Base-by-base conservation (phyloP, 2,797 vertebrate genomes). In the Phalloptychus januarius region DNA sequence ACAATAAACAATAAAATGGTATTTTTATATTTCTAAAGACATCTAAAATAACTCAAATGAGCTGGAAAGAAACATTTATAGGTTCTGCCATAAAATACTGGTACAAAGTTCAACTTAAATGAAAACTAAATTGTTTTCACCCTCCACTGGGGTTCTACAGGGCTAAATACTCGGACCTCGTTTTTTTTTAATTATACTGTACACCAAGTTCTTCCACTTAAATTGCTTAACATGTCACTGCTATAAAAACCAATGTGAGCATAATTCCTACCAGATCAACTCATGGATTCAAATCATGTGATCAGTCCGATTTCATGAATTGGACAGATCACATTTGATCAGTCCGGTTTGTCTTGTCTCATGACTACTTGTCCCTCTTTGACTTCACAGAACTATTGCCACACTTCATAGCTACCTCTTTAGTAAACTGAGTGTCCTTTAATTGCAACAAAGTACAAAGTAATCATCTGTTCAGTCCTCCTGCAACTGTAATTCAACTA, bases 1-100 rank as follows among this genome's bases (percentile, higher is more conserved):
- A 93, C 40, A 93, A 79, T 38, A 18, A 61, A 20, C 18, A 65
- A 11, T 5, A 92, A 82, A 48, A 15, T 3, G 7, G 6, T 23
- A 1, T 50, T 12, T 72, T 50, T 8, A 25, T 33, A 36, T 23
- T 13, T 10, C 48, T n/a, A 2, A 81, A 81, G 77, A 75, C 81
- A 77, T 69, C 76, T 78, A 50, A 52, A 72, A 31, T 20, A 46
- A 71, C 20, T 38, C 33, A 65, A 36, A 12, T 67, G 4, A 40
- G 4, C 18, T 23, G 4, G 42, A 36, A 36, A 40, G 11, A 69
- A 40, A n/a, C 7, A 25, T 42, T 42, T n/a, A 69, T 42, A 5
- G 5, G 20, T 69, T 23, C 61, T 65, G 23, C 11, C 20, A 40
- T 40, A 40, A 69, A 69, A 67, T 42, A 42, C 36, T 42, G 10